phyloP scores from a whole-genome alignment of 2,888 invertebrate genomes.

The Drosophila formosana region DNA sequence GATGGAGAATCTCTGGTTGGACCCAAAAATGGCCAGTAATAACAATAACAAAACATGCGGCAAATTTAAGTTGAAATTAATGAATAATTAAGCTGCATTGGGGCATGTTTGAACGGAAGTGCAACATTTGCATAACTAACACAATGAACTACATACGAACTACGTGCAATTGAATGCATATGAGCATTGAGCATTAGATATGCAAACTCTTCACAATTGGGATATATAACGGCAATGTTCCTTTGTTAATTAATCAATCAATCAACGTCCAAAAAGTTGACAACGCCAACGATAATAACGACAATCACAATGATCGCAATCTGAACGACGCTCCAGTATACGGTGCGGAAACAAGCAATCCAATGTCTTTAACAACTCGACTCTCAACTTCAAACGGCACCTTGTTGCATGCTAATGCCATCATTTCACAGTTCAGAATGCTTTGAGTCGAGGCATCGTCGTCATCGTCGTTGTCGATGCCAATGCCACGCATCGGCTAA shows the following conservation, averaged over 20 bases:
- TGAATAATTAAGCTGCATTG: constrained; percentile 75
- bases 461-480: constrained; percentile 27
- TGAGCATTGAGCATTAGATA: constrained; percentile 39
- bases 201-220: constrained; percentile 58
- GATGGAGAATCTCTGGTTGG: constrained; percentile 19
- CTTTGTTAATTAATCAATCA: constrained; percentile 84
- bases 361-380: constrained; percentile 18
- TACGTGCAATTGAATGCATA: constrained; percentile 11
- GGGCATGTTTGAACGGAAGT: constrained; percentile 59
- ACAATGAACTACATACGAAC: constrained; percentile 72
- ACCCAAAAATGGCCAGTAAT: constrained; percentile 23
- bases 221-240: constrained; percentile 71
- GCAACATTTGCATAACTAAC: constrained; percentile 79
- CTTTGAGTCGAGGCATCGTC: constrained; percentile 23
- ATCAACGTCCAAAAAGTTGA: constrained; percentile 59
- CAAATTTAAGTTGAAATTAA: constrained; percentile 76
- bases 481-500: constrained; percentile 45
- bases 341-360: constrained; percentile 77
- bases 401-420: constrained; percentile 71
- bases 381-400: constrained; percentile 18
- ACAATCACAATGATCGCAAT: constrained; percentile 34
- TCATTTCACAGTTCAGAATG: constrained; percentile 65
- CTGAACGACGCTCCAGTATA: constrained; percentile 58
- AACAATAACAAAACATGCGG: constrained; percentile 39
- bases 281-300: constrained; percentile 37